Evolutionary conservation across 2,888 invertebrate species (phyloP).

Genomic region (Epinotia demarniana): DNA sequence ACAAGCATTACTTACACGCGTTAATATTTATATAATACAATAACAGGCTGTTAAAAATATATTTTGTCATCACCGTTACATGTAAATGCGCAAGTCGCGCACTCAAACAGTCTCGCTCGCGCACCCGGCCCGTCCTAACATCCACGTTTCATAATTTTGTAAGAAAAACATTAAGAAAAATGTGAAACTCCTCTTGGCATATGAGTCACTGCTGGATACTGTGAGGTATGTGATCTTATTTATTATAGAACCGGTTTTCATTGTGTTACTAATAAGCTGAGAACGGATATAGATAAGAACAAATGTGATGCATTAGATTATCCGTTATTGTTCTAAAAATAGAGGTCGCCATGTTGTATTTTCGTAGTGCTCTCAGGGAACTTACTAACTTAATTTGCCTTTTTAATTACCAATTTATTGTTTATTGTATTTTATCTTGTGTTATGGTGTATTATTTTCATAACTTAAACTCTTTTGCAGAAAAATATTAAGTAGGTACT

Average conservation of each 20-base stretch:
- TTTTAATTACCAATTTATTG: background rate
- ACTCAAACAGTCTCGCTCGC: slow-evolving; percentile 50
- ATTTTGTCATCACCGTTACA: slow-evolving; percentile 73
- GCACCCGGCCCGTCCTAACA: slow-evolving; percentile 50
- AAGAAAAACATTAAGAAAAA: slow-evolving; percentile 28
- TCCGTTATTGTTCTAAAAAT: slow-evolving; percentile 32
- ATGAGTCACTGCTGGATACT: background rate
- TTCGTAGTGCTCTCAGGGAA: slow-evolving; percentile 2
- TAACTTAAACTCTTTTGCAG: background rate
- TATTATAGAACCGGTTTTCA: slow-evolving; percentile 23
- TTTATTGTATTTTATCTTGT: background rate
- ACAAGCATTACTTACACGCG: background rate
- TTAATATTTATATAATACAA: slow-evolving; percentile 25
- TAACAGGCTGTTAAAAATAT: slow-evolving; percentile 59
- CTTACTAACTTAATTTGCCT: background rate
- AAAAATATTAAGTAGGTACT: too few relatives aligned
- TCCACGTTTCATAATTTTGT: slow-evolving; percentile 46
- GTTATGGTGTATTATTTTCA: background rate
- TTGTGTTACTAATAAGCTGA: slow-evolving; percentile 8
- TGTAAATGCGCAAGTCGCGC: slow-evolving; percentile 58
- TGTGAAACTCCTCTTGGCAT: slow-evolving; percentile 11
- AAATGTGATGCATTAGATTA: slow-evolving; percentile 6
- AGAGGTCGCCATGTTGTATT: slow-evolving; percentile 19
- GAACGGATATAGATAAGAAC: slow-evolving; percentile 15
- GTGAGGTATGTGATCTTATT: slow-evolving; percentile 27